These are phyloP conservation scores for Leptinotarsa juncta DNA, from an alignment of 2,888 invertebrate species.

Conservation along the genomic window DNA sequence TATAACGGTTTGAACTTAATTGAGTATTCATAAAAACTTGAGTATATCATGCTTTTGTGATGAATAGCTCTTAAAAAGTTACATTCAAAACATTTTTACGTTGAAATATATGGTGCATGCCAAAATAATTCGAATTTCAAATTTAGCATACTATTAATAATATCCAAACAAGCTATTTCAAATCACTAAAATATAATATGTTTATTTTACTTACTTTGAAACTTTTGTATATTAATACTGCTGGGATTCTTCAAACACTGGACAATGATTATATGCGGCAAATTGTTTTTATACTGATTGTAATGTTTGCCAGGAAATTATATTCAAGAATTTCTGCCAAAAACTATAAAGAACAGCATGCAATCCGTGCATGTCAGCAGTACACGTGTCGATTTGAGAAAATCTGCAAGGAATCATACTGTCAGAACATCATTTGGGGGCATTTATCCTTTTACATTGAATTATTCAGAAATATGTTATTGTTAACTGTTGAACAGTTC, in stretches of 20 bases:
- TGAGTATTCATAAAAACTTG: too few species aligned
- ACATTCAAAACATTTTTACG: not conserved
- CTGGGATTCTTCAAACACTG: slow-evolving; percentile 14
- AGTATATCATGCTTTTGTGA: too few species aligned
- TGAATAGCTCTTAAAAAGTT: too few species aligned
- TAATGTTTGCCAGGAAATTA: slow-evolving; percentile 26
- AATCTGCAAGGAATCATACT: not conserved
- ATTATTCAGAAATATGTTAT: too few species aligned
- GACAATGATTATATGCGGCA: slow-evolving; percentile 13
- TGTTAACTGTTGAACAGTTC: too few species aligned
- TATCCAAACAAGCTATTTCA: slow-evolving; percentile 7
- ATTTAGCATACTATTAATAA: not conserved
- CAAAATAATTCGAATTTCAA: not conserved
- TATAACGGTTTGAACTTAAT: too few species aligned
- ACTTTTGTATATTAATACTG: not conserved
- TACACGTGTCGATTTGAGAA: not conserved
- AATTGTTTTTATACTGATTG: slow-evolving; percentile 25
- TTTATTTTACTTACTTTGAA: slow-evolving; percentile 7
- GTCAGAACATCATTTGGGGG: not conserved
- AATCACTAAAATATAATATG: not conserved
- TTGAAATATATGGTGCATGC: not conserved
- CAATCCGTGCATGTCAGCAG: slow-evolving; percentile 5
- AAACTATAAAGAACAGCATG: slow-evolving; percentile 2
- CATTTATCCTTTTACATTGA: too few species aligned
- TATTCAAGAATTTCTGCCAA: slow-evolving; percentile 12